Evolutionary conservation across 2,888 invertebrate species (phyloP), one percentile per base, ranked within the genome.

Genomic region (Mythimna albipuncta): DNA sequence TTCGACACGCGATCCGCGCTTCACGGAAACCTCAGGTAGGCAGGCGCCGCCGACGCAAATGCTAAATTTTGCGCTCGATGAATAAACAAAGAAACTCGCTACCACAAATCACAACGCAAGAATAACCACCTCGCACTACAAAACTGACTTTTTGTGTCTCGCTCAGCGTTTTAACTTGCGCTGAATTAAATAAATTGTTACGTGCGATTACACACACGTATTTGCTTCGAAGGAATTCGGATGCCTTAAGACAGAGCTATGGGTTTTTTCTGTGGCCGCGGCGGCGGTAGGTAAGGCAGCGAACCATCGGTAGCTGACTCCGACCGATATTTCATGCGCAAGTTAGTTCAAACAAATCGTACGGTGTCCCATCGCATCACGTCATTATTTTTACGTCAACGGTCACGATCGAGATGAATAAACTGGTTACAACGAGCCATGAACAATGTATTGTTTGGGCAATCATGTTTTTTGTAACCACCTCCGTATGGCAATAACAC

Each of bases 261-360:
- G 89, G 85, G 90, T 80, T 93, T 94, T 95, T 94, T 92, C 86
- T 89, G 89, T 89, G 91, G 89, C 89, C 86, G 89, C 86, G 88
- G 88, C 94, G 92, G 94, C 95, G 96, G 96, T 95, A 96, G 95
- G 96, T 95, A 94, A 88, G 88, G 92, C 94, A 96, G 95, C 96
- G 90, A 96, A 94, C 95, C 95, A 96, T 93, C 96, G 95, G 96
- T 95, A 96, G 96, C 96, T 93, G 93, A 91, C 91, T 94, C 92
- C 90, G 87, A 87, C 84, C 90, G 89, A 91, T 90, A 93, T 94
- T 94, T 94, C 94, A 93, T 95, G 94, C 95, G 94, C 94, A 94
- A 93, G 93, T 94, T 94, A 93, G 94, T 94, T 96, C 93, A 95
- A 96, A 96, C 95, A 96, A 96, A 96, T 96, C 95, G 94, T 96